Percentiles rank a stretch among this genome's conserved stretches.
These are phyloP conservation scores for Rhaphigaster nebulosa DNA, from an alignment of 2,888 invertebrate species.

Conservation along the genomic window DNA sequence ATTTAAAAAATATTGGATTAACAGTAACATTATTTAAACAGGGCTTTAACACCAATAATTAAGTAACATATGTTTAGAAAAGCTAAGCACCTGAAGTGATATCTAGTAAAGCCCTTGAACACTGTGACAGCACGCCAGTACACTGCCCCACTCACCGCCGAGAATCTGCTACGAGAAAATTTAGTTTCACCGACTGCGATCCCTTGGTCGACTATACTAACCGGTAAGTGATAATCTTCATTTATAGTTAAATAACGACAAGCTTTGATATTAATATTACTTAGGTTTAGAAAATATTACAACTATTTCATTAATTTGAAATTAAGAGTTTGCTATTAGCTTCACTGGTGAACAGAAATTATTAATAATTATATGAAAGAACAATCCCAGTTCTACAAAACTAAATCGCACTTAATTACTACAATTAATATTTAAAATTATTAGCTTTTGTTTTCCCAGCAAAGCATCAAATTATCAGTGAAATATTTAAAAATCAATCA, in stretches of 20 bases:
- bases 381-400: background rate
- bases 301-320: background rate
- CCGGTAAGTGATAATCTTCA: background rate
- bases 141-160: background rate
- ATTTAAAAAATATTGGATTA: background rate
- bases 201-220: background rate
- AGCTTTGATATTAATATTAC: background rate
- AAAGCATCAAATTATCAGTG: background rate
- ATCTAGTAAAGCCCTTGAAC: conserved; percentile 16
- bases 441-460: background rate
- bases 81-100: background rate
- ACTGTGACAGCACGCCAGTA: background rate
- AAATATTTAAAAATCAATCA: too few species aligned
- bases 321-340: background rate
- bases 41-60: conserved; percentile 11
- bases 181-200: background rate
- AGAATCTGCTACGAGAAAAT: background rate
- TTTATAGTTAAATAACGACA: background rate
- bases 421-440: background rate
- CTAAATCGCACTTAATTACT: background rate
- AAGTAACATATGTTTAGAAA: conserved; percentile 11
- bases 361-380: background rate
- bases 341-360: background rate
- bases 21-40: background rate
- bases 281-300: background rate